Base-by-base conservation (phyloP, 30 jellyfish, hydroid and myxozoan genomes). In the Pelagia noctiluca region DNA sequence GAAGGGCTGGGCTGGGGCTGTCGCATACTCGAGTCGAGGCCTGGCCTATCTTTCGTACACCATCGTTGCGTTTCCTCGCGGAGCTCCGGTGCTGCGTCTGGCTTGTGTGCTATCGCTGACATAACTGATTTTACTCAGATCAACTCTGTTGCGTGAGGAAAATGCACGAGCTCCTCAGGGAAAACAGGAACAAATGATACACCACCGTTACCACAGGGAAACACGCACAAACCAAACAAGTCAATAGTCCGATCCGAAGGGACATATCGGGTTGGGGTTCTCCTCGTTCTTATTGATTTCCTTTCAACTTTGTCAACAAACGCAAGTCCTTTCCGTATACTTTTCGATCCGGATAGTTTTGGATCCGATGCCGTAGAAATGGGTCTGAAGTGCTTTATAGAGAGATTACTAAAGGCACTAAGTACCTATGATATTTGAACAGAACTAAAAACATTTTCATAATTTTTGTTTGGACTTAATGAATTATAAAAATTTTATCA, bases 171-270 rank as follows among this genome's bases (percentile, higher is more conserved):
- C 57, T 42, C 57, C 57, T 42, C 57, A 42, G 16, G 57, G 57
- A 42, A 16, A 8, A 42, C 57, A 42, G 57, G 16, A 42, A 42
- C 57, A 42, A 42, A 42, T 8, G 57, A 42, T 42, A 42, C 57
- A 42, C 57, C 57, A 42, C 57, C 57, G 16, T 42, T 42, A 42
- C 57, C 16, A 42, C 57, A 42, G 57, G 57, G 57, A 42, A 42
- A 42, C 57, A 42, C 57, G 16, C 57, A 42, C 16, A n/a, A n/a
- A 42, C 12, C 57, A 8, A 42, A 42, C 57, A 42, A 16, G 57
- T 42, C 57, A 42, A 5, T 5, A 42, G 57, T 42, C 57, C 16
- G 57, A 42, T 42, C 57, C 16, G 57, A 42, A 42, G 12, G 57
- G 57, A 42, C 57, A 42, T 42, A 42, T 42, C 57, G 57, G 8